Evolutionary conservation across 2,888 invertebrate genomes (phyloP).

Genomic region (Suillia variegata): DNA sequence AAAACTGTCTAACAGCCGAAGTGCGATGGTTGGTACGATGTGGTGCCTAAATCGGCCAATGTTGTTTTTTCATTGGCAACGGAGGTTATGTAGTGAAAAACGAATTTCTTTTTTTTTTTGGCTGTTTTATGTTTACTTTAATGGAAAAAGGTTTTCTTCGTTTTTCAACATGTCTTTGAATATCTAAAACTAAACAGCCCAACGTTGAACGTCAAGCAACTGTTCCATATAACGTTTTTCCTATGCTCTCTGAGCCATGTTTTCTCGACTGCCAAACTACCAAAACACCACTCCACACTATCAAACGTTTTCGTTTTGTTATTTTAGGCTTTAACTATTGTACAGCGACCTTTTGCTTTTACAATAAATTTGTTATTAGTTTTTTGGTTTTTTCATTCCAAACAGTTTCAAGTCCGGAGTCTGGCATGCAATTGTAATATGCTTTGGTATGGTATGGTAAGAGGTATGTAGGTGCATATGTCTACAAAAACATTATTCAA

Average conservation of each 20-base stretch:
- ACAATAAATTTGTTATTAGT: too few species aligned
- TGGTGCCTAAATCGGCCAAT: slow-evolving; percentile 14
- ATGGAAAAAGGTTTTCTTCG: too few species aligned
- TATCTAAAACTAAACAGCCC: slow-evolving; percentile 9
- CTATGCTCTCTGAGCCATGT: slow-evolving; percentile 41
- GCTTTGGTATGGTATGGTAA: too few species aligned
- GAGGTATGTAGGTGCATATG: slow-evolving; percentile 32
- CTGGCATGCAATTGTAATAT: too few species aligned
- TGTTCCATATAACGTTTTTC: slow-evolving; percentile 13
- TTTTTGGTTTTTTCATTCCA: slow-evolving; percentile 32
- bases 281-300: slow-evolving; percentile 18
- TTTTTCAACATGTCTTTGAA: slow-evolving; percentile 13
- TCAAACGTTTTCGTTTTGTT: slow-evolving; percentile 35
- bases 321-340: slow-evolving; percentile 41
- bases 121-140: not conserved
- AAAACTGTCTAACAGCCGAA: too few species aligned
- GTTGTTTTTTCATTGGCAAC: slow-evolving; percentile 52
- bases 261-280: slow-evolving; percentile 38
- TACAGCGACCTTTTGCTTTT: too few species aligned
- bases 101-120: slow-evolving; percentile 16
- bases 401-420: too few species aligned
- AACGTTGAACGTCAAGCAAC: slow-evolving; percentile 22
- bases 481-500: slow-evolving; percentile 52
- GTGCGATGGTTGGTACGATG: too few species aligned
- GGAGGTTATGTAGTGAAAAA: too few species aligned